Base-by-base conservation (phyloP, 2,888 invertebrate genomes). In the Tupiocoris notatus region DNA sequence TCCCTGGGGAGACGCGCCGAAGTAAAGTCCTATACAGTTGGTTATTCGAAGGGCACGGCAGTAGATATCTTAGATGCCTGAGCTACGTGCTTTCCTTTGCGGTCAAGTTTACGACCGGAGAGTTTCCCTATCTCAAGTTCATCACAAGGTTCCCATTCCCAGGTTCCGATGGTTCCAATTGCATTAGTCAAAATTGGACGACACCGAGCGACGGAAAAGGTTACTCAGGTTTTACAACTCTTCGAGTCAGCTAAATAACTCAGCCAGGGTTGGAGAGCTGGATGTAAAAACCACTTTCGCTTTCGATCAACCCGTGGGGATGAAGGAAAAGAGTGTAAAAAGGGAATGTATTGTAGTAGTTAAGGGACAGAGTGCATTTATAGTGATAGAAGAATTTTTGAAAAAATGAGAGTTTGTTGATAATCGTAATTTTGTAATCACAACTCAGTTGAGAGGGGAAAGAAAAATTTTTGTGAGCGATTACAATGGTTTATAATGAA, bases 221-320 rank as follows among this genome's bases (percentile, higher is more conserved):
- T n/a, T 23, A 2, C 12, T 58, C 25, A 24, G 63, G 73, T 73
- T 39, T 73, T 73, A 73, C 73, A 62, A 57, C 73, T 56, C 39
- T 22, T 62, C 73, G 62, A 73, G 73, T 73, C 73, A 73, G 73
- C 73, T 73, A 73, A 73, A 73, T 62, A 73, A 73, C 73, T 73
- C 62, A 73, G 63, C 63, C 62, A 39, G 62, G 39, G 39, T 7
- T 39, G 62, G 61, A 63, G 73, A 24, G 54, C 23, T 9, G 59
- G 25, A 18, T 61, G 70, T 70, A 70, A 59, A 70, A 70, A 70
- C 61, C n/a, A n/a, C n/a, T n/a, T n/a, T n/a, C n/a, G n/a, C n/a
- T n/a, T n/a, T n/a, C n/a, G n/a, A n/a, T n/a, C n/a, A n/a, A n/a
- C n/a, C n/a, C n/a, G n/a, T n/a, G n/a, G n/a, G n/a, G n/a, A n/a